These are phyloP conservation scores for Sebastes matsubarae DNA, from an alignment of 2,797 vertebrate genomes.

Conservation along the genomic window DNA sequence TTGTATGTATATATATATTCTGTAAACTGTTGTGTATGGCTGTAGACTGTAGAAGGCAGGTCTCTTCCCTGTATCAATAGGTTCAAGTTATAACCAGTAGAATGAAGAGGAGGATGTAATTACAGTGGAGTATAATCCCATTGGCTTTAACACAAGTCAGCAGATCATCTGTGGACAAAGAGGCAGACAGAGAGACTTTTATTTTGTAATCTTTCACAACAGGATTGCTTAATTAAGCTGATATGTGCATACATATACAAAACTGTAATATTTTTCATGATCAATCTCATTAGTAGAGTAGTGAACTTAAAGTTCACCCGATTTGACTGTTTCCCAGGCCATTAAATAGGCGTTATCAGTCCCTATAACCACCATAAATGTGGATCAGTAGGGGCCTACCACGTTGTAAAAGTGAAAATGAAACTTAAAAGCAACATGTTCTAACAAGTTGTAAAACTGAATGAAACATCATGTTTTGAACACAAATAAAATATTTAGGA, in stretches of 20 bases:
- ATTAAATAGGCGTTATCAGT: too few relatives aligned
- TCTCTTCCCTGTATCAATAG: background rate
- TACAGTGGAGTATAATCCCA: conserved; percentile 32
- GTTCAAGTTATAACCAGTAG: conserved; percentile 31
- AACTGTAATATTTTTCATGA: background rate
- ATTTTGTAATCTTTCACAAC: background rate
- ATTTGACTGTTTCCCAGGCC: too few relatives aligned
- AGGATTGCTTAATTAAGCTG: background rate
- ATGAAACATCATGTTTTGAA: too few relatives aligned
- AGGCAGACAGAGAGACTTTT: background rate
- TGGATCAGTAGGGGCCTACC: too few relatives aligned
- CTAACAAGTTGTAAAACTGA: too few relatives aligned
- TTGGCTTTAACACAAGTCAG: conserved; percentile 14
- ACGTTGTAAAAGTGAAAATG: too few relatives aligned
- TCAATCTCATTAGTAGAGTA: background rate
- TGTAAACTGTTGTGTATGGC: background rate
- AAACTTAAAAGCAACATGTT: too few relatives aligned
- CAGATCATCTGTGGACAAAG: conserved; percentile 58
- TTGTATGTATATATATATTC: too few relatives aligned
- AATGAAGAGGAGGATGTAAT: conserved; percentile 30
- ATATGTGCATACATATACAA: background rate
- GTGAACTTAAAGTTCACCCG: background rate
- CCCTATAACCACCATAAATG: too few relatives aligned
- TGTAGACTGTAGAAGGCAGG: background rate
- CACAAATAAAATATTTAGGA: too few relatives aligned